Percentiles rank a stretch among this genome's conserved stretches.
These are phyloP conservation scores for Antennarius striatus DNA, from an alignment of 2,113 vertebrate genomes.

Conservation along the genomic window DNA sequence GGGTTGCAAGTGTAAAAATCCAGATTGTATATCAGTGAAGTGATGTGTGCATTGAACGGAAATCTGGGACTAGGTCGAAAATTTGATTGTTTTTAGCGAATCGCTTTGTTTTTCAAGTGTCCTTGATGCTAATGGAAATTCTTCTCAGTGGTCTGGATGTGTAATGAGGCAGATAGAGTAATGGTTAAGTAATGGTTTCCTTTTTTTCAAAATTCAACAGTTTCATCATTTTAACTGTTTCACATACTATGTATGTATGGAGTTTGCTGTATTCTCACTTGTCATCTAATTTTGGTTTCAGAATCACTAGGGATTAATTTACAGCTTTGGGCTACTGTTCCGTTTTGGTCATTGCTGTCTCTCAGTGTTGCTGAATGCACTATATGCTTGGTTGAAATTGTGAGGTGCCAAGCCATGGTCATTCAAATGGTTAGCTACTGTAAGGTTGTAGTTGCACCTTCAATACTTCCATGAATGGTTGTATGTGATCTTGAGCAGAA, in stretches of 20 bases:
- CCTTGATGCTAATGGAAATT: slow-evolving; percentile 58
- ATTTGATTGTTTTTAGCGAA: slow-evolving; percentile 61
- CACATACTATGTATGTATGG: background rate
- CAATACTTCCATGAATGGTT: slow-evolving; percentile 26
- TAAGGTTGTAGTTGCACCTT: slow-evolving; percentile 53
- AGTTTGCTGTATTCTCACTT: slow-evolving; percentile 18
- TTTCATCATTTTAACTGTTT: no score
- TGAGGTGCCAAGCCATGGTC: slow-evolving; percentile 14
- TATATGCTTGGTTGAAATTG: slow-evolving; percentile 29
- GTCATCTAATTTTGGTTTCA: slow-evolving; percentile 10
- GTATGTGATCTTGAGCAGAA: slow-evolving; percentile 10
- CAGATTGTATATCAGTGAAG: slow-evolving; percentile 35
- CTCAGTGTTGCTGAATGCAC: slow-evolving; percentile 21
- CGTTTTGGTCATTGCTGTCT: slow-evolving; percentile 13
- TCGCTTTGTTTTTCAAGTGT: slow-evolving; percentile 68
- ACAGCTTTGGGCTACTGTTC: slow-evolving; percentile 2
- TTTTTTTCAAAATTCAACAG: slow-evolving; percentile 12
- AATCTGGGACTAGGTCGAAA: slow-evolving; percentile 18
- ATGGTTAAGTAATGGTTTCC: slow-evolving; percentile 6
- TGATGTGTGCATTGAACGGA: slow-evolving; percentile 31
- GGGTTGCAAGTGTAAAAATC: slow-evolving; percentile 24
- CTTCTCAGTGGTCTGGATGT: slow-evolving; percentile 28
- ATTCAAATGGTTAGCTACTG: slow-evolving; percentile 23
- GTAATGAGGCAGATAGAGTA: slow-evolving; percentile 7
- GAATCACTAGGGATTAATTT: slow-evolving; percentile 19